Conservation (phyloP, 2,113 vertebrate genomes). For the Corythornis vintsioides region DNA sequence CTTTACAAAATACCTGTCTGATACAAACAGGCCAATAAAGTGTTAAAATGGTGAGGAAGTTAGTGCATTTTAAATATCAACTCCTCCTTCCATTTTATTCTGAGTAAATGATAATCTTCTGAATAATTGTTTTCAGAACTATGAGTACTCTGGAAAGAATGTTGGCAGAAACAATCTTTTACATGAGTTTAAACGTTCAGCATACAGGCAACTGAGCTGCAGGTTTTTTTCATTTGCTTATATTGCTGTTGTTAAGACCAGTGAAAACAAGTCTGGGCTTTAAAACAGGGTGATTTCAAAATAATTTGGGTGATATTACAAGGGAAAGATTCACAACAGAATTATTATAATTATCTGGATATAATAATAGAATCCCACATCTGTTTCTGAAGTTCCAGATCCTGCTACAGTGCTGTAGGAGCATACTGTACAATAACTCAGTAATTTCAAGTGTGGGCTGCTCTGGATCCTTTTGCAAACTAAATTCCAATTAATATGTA, state of each 20-base stretch:
- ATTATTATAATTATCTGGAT: not conserved
- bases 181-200: not conserved
- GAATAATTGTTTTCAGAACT: not conserved
- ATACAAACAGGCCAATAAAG: not conserved
- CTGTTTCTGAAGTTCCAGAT: not conserved
- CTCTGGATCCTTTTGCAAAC: not conserved
- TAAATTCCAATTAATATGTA: not conserved
- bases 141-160: not conserved
- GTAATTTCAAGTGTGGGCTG: not conserved
- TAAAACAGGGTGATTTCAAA: not conserved
- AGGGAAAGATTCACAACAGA: not conserved
- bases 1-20: not conserved
- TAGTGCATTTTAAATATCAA: not conserved
- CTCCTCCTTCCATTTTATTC: not conserved
- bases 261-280: not conserved
- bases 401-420: fast-evolving
- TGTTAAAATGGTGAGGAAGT: not conserved
- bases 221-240: not conserved
- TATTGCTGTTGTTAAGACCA: not conserved
- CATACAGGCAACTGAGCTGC: not conserved
- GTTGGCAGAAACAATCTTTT: not conserved
- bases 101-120: not conserved
- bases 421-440: not conserved
- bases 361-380: not conserved
- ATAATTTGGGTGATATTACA: not conserved